phyloP scores from a whole-genome alignment of 1,140 invertebrate species.

The Sinella curviseta region DNA sequence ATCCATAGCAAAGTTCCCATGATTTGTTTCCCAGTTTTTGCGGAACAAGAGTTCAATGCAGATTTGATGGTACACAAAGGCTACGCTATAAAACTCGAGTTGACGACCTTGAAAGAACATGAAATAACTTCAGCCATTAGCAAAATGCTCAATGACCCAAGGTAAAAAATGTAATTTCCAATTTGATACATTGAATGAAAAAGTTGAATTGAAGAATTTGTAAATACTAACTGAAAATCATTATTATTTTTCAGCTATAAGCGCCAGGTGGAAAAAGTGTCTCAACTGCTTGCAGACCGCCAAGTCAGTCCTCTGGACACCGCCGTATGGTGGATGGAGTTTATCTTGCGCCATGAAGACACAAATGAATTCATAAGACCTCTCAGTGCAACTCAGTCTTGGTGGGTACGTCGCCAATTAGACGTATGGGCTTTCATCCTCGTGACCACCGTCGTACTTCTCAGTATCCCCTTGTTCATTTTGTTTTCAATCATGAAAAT shows the following conservation, averaged over 20 bases:
- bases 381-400: conserved; percentile 1
- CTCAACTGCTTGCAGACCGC: neutral
- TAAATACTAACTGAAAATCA: too few species aligned
- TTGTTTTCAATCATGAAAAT: neutral
- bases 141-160: conserved; percentile 28
- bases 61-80: conserved; percentile 49
- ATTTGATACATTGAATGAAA: neutral
- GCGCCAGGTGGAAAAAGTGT: neutral
- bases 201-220: neutral
- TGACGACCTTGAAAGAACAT: conserved; percentile 21
- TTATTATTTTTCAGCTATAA: neutral
- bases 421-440: neutral
- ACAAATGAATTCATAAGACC: neutral
- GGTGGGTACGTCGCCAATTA: conserved; percentile 7
- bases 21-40: conserved; percentile 49
- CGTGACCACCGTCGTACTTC: neutral
- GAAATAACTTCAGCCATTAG: conserved; percentile 34
- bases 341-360: neutral
- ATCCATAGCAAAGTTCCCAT: conserved; percentile 54
- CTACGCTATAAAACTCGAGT: conserved; percentile 43
- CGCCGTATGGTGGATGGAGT: conserved; percentile 11
- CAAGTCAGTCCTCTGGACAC: neutral
- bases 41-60: conserved; percentile 47
- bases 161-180: neutral
- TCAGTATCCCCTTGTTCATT: neutral